These are phyloP conservation scores for Zaprionus ghesquierei DNA, from an alignment of 1,140 invertebrate genomes.

Conservation along the genomic window DNA sequence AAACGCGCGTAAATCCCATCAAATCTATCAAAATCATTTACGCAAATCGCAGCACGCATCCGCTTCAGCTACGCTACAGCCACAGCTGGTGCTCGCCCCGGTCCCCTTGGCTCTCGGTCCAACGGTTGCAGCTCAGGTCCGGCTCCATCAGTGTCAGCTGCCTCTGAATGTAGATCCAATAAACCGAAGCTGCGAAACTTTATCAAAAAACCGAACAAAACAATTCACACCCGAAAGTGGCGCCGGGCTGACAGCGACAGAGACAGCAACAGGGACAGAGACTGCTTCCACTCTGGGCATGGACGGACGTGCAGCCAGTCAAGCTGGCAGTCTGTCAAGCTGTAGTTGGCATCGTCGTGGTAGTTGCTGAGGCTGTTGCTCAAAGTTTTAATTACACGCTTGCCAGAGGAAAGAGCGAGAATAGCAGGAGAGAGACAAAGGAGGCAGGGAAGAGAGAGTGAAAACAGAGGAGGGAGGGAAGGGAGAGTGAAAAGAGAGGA, in stretches of 20 bases:
- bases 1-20: conserved; percentile 61
- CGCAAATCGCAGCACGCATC: conserved; percentile 61
- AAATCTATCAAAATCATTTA: conserved; percentile 81
- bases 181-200: conserved; percentile 60
- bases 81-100: background rate
- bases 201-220: conserved; percentile 60
- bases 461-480: background rate
- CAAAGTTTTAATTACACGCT: conserved; percentile 78
- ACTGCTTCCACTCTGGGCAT: background rate
- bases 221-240: conserved; percentile 64
- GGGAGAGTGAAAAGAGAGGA: background rate
- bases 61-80: background rate
- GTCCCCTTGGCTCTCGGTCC: no score
- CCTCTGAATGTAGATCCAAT: conserved; percentile 60
- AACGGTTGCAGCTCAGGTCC: conserved; percentile 5
- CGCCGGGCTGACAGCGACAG: conserved; percentile 65
- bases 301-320: conserved; percentile 54
- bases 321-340: conserved; percentile 56
- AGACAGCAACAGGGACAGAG: background rate
- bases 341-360: conserved; percentile 54
- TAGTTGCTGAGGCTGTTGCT: conserved; percentile 51
- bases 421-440: background rate
- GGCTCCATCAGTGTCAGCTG: conserved; percentile 48
- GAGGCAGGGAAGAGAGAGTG: background rate
- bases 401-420: conserved; percentile 9